Base-by-base conservation (phyloP, 2,797 vertebrate genomes). In the Jordanella pulchra region DNA sequence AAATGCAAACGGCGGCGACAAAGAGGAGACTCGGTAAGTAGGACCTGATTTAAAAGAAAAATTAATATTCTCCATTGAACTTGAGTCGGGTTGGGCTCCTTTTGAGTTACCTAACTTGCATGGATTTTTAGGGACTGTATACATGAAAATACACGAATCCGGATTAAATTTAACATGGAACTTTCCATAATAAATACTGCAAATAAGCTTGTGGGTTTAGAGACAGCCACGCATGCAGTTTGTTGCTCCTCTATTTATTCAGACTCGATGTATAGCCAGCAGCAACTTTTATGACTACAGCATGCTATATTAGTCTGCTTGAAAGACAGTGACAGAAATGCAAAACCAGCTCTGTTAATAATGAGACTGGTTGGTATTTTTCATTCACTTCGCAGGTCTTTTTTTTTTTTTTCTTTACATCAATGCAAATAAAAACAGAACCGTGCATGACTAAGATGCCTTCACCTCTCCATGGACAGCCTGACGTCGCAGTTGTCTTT, bases 11-110 rank as follows among this genome's bases (percentile, higher is more conserved):
- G 84, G 86, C 87, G 86, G 89, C 51, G 92, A 89, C 90, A 89
- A 80, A 86, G 86, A 87, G 78, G 90, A 92, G 91, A 90, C 88
- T 89, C 92, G 89, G 94, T 94, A 89, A 94, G 94, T 94, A 75
- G 61, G 63, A 71, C 67, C 67, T 86, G 83, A 78, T 85, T 74
- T 83, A 55, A 13, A 21, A 53, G 7, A 21, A 23, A 14, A 3
- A 35, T 30, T 1, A 67, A 32, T 70, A 61, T 67, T 64, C 69
- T 53, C 35, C 63, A 60, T 73, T 88, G 64, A 89, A 89, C 87
- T 90, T 85, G 81, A 84, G 56, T 45, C 77, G 65, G 76, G 67
- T 53, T 30, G 7, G 64, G 47, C 48, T 30, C 61, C 65, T 18
- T 0, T 65, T 48, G 72, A 76, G 68, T 79, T 74, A n/a, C 50